phyloP scores from a whole-genome alignment of 2,888 invertebrate species.

The Leptopterna dolabrata region DNA sequence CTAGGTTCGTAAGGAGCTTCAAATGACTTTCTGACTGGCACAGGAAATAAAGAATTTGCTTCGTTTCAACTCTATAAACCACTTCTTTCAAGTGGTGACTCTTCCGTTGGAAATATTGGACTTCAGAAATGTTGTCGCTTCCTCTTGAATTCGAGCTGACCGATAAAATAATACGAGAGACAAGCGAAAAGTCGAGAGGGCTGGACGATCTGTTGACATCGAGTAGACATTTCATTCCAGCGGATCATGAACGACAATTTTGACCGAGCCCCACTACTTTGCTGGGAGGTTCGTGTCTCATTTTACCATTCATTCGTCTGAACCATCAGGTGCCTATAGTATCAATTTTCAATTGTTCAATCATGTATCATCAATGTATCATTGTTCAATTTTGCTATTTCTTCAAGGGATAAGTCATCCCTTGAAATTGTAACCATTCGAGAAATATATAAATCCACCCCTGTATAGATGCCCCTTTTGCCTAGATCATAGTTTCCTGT shows the following conservation, averaged over 20 bases:
- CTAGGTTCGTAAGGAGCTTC: background rate
- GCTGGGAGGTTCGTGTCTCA: too few relatives aligned
- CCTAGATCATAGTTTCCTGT: too few relatives aligned
- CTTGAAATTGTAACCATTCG: too few relatives aligned
- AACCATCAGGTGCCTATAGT: too few relatives aligned
- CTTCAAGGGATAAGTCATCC: too few relatives aligned
- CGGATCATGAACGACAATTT: background rate
- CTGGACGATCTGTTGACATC: background rate
- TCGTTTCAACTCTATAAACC: background rate
- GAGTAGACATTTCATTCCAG: background rate
- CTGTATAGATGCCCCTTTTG: too few relatives aligned
- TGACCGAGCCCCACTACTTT: background rate
- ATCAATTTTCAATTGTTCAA: too few relatives aligned
- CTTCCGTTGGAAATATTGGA: background rate
- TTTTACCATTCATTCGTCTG: too few relatives aligned
- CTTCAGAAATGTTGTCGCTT: background rate
- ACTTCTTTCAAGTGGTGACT: background rate
- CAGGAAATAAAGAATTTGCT: background rate
- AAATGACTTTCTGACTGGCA: background rate
- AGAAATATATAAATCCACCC: too few relatives aligned
- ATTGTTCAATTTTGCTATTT: too few relatives aligned
- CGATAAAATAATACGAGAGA: conserved; percentile 3
- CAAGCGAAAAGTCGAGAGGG: background rate
- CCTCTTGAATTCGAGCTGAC: conserved; percentile 3
- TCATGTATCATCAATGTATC: too few relatives aligned